Evolutionary conservation across 2,888 invertebrate genomes (phyloP), one percentile per base, ranked within the genome.

Genomic region (Amphimallon solstitiale): DNA sequence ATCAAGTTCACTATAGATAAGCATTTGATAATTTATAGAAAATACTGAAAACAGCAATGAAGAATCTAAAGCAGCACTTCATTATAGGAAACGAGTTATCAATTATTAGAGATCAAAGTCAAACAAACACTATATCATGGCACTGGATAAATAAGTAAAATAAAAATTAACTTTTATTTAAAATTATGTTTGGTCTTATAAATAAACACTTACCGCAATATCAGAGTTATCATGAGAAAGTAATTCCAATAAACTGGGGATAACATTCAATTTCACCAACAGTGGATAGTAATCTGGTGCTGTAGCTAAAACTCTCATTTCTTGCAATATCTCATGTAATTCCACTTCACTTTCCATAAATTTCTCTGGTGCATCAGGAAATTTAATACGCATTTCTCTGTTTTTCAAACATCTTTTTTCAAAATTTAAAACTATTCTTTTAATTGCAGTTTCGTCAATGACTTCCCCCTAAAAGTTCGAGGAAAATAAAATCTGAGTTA

Each of bases 341-440:
- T 82, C 82, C 19, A 98, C 86, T 84, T 99, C 99, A 66, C 98
- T 97, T 75, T 99, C 92, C 92, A 99, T 97, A 81, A 99, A 99
- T 86, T 97, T 98, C 80, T 97, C 96, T 5, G 98, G 95, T 76
- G 92, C 91, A 79, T 98, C 98, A 0, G 97, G 94, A 82, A 96
- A 98, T 83, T 99, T 99, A 10, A 99, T 98, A 70, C 99, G 87
- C 93, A 98, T 94, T 84, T 99, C 98, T 80, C 98, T 93, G 81
- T 99, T 99, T 78, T 90, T 93, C 6, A 97, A 85, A 52, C 94
- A 92, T 77, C 94, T 89, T 80, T 99, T 98, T 79, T 99, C 99
- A 85, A 98, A 97, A 69, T 94, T 88, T 10, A 97, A 85, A 17
- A 98, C 89, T 78, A 98, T 88, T 78, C 93, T 91, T 78, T 97